These are phyloP conservation scores for Marisa cornuarietis DNA, from an alignment of 1,140 invertebrate genomes.

Conservation along the genomic window DNA sequence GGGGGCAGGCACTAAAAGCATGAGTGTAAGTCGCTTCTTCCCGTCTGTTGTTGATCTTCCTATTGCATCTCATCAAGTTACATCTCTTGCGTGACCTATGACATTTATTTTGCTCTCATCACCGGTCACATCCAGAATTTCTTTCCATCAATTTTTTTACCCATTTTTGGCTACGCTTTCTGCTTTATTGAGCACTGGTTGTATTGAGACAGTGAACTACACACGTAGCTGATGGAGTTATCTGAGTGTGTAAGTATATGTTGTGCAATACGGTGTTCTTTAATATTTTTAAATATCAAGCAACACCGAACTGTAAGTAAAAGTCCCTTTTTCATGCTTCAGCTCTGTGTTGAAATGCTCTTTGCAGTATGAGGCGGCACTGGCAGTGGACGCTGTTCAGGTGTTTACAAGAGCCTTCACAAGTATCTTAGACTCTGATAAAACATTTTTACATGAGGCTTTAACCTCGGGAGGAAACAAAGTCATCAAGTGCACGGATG, in stretches of 20 bases:
- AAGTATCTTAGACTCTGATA: conserved; percentile 25
- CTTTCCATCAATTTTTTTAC: no score
- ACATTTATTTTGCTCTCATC: no score
- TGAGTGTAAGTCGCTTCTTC: conserved; percentile 29
- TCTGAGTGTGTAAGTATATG: conserved; percentile 12
- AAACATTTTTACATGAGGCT: conserved; percentile 10
- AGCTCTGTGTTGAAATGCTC: background rate
- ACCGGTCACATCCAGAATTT: no score
- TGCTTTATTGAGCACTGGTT: background rate
- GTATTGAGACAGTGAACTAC: background rate
- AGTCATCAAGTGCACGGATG: conserved; percentile 42
- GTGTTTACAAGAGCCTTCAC: conserved; percentile 46
- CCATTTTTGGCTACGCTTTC: background rate
- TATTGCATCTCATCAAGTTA: background rate
- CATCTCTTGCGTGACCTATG: no score
- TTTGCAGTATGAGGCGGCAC: conserved; percentile 46
- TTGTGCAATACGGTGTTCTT: background rate
- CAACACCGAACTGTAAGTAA: no score
- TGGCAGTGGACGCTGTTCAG: conserved; percentile 49
- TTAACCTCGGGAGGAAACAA: conserved; percentile 14
- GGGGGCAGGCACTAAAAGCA: conserved; percentile 31
- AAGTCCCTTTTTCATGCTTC: background rate
- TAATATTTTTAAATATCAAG: no score
- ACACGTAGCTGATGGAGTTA: background rate
- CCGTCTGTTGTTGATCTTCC: background rate